Evolutionary conservation across 2,113 vertebrate genomes (phyloP).

Genomic region (Hyaena hyaena): DNA sequence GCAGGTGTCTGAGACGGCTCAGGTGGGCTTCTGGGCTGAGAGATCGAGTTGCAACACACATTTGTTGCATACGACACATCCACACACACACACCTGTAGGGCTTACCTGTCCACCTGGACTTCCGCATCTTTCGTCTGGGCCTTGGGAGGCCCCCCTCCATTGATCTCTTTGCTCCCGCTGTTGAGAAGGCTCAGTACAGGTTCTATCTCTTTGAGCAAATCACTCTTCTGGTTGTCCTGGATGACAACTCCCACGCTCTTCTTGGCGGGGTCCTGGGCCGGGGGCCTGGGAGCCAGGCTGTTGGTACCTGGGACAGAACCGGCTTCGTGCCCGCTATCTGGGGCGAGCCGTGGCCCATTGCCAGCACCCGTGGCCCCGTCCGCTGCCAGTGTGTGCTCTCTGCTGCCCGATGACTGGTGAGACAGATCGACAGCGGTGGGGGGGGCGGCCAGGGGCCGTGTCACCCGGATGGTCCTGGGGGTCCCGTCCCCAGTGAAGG

Average conservation of each 20-base stretch:
- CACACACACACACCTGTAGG: background rate
- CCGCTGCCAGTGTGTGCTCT: constrained; percentile 87
- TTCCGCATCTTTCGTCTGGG: constrained; percentile 90
- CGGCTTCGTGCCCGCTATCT: constrained; percentile 78
- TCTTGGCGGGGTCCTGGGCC: constrained; percentile 83
- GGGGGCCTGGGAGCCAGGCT: constrained; percentile 73
- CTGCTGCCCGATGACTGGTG: constrained; percentile 85
- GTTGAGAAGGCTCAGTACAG: constrained; percentile 93
- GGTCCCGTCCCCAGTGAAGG: constrained; percentile 93
- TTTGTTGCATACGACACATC: fast-evolving
- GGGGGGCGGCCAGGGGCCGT: constrained; percentile 86
- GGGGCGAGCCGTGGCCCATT: constrained; percentile 49
- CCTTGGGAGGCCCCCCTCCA: constrained; percentile 86
- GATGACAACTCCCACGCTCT: constrained; percentile 77
- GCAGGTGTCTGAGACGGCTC: too few relatives aligned
- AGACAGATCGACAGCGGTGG: constrained; percentile 88
- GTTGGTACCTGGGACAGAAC: constrained; percentile 80
- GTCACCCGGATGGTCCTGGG: constrained; percentile 95
- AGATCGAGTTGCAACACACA: fast-evolving
- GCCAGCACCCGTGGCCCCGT: constrained; percentile 39
- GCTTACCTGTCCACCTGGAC: constrained; percentile 96
- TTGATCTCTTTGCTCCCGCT: constrained; percentile 87
- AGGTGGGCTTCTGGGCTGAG: background rate
- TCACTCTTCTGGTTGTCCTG: constrained; percentile 92
- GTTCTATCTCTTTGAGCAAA: constrained; percentile 95